These are phyloP conservation scores for Neogobius melanostomus DNA, from an alignment of 2,113 vertebrate species.

Conservation along the genomic window DNA sequence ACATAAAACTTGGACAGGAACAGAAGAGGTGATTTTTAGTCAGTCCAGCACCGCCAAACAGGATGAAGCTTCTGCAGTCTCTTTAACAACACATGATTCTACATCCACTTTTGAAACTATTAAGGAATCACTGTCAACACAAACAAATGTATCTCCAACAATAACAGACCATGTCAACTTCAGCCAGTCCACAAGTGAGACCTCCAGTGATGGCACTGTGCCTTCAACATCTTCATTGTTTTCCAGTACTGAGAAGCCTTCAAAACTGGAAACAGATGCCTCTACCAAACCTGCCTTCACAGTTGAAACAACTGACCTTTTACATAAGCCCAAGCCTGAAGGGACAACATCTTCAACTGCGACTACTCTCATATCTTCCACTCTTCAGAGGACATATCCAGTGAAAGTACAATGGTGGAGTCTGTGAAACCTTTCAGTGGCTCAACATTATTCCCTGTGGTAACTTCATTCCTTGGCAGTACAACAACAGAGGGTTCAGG, in stretches of 20 bases:
- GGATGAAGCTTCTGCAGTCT: too few relatives aligned
- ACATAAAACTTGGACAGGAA: not conserved
- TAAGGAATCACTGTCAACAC: not conserved
- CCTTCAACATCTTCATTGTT: constrained; percentile 8
- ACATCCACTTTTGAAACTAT: not conserved
- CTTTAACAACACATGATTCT: not conserved
- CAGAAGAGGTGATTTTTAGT: too few relatives aligned
- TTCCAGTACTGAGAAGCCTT: not conserved
- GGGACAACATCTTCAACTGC: not conserved
- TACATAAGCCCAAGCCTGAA: not conserved
- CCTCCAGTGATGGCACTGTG: not conserved
- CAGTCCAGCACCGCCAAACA: too few relatives aligned
- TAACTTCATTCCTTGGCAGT: not conserved
- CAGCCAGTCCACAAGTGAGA: not conserved
- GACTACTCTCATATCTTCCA: not conserved
- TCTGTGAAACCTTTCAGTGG: not conserved
- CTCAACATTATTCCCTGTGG: not conserved
- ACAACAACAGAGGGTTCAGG: not conserved
- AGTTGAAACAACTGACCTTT: too few relatives aligned
- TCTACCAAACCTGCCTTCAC: not conserved
- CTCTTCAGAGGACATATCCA: not conserved
- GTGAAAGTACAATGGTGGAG: not conserved
- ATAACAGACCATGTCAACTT: not conserved
- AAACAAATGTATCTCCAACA: not conserved
- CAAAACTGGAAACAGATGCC: not conserved